Evolutionary conservation across 2,888 invertebrate species (phyloP).

Genomic region (Cosmia pyralina): DNA sequence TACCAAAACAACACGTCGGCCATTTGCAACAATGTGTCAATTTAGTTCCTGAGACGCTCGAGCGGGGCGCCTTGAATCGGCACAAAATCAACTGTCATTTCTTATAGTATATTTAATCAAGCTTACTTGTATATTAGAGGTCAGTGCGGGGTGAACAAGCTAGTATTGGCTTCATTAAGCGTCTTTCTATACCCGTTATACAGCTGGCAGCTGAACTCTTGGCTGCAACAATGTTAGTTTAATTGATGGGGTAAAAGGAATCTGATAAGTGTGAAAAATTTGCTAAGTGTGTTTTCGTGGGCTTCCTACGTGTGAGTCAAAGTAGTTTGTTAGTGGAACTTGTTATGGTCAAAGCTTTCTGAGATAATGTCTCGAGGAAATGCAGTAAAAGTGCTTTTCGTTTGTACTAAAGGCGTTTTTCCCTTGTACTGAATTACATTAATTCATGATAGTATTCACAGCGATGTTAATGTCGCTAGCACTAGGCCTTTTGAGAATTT

Average conservation of each 20-base stretch:
- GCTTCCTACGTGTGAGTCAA: constrained; percentile 9
- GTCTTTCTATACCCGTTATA: background rate
- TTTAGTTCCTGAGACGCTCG: too few relatives aligned
- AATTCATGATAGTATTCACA: background rate
- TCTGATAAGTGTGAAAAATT: background rate
- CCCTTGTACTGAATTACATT: background rate
- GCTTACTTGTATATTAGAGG: too few relatives aligned
- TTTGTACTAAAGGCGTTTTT: constrained; percentile 19
- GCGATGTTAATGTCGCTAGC: background rate
- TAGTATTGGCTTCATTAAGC: background rate
- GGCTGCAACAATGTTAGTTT: constrained; percentile 10
- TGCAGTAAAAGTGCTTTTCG: background rate
- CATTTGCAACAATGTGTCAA: too few relatives aligned
- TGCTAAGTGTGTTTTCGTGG: background rate
- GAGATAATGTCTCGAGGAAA: background rate
- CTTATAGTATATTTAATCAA: too few relatives aligned
- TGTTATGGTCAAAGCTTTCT: background rate
- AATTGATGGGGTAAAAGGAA: background rate
- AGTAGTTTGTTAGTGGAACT: background rate
- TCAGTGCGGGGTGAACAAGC: background rate
- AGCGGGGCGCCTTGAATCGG: too few relatives aligned
- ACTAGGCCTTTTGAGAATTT: background rate
- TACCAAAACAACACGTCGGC: too few relatives aligned
- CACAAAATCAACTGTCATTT: too few relatives aligned
- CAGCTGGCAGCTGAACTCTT: constrained; percentile 3